Base-by-base conservation (phyloP, 2,113 vertebrate genomes). In the Anarrhichthys ocellatus region DNA sequence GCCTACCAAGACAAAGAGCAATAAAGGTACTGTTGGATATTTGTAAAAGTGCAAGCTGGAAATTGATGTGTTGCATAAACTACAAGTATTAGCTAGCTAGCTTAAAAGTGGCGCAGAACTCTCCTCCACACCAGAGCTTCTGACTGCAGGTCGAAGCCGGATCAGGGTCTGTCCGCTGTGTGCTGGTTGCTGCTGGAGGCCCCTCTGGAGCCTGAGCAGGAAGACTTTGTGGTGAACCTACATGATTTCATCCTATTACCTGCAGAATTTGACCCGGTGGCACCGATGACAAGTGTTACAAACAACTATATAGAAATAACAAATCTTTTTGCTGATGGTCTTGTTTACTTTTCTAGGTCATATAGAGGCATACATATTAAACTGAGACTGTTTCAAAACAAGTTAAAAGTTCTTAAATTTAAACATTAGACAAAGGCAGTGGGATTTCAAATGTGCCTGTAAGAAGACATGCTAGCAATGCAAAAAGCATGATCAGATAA, bases 401-500 rank as follows among this genome's bases (percentile, higher is more conserved):
- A 58, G n/a, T 58, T 24, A 29, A 58, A 58, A 27, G n/a, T 27
- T 2, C 54, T 14, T 56, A 3, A 22, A n/a, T 56, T 65, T 46
- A 64, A 76, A 38, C 17, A 50, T 1, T 22, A 34, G 18, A 70
- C 59, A 59, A 48, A 46, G 14, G 14, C 9, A 38, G 13, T 32
- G 6, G 32, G 29, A 68, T 64, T 22, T 14, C 9, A 48, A 54
- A 52, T 58, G 34, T 80, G 17, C n/a, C 66, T 20, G 6, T 27
- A 48, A 17, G 13, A 76, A 59, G 29, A 74, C 17, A 18, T 54
- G 50, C 36, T 56, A 52, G 48, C 22, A 13, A 59, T 67, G 46
- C 61, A 82, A 77, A 82, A 78, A 38, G 22, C 61, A 34, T 59
- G 38, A 78, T 44, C 40, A 76, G 38, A 80, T n/a, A 54, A 73